These are phyloP conservation scores for Cygnus atratus DNA, from an alignment of 2,113 vertebrate species.

Conservation along the genomic window DNA sequence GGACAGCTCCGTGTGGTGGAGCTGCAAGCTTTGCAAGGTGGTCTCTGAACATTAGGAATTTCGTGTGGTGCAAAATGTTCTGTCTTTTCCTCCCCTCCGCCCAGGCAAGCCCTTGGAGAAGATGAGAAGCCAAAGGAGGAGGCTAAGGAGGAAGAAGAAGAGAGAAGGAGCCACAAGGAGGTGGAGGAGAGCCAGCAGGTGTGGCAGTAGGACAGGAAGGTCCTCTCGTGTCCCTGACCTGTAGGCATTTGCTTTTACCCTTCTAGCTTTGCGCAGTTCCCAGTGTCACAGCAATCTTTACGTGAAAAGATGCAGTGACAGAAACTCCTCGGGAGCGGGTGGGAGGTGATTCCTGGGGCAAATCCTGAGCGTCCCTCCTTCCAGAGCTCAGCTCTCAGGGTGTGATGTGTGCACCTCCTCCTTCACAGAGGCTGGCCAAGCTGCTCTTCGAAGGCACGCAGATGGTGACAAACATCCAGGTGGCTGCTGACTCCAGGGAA, in stretches of 20 bases:
- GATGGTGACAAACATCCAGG: constrained; percentile 82
- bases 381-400: background rate
- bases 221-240: background rate
- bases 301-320: background rate
- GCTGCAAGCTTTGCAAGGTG: background rate
- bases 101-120: constrained; percentile 71
- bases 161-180: constrained; percentile 69
- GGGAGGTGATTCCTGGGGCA: background rate
- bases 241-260: background rate
- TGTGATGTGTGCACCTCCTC: background rate
- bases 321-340: background rate
- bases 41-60: accelerated
- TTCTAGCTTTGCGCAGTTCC: background rate
- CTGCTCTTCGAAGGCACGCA: constrained; percentile 77
- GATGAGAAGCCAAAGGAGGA: constrained; percentile 47
- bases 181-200: constrained; percentile 80
- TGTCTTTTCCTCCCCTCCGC: background rate
- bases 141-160: constrained; percentile 60
- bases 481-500: constrained; percentile 80
- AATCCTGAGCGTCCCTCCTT: background rate
- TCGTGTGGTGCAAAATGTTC: background rate
- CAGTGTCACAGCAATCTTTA: background rate
- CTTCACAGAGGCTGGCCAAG: constrained; percentile 73
- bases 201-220: background rate
- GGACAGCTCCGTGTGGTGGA: background rate